Percentiles rank a stretch among this genome's conserved stretches.
These are phyloP conservation scores for Harpagoxenus sublaevis DNA, from an alignment of 2,888 invertebrate species.

Conservation along the genomic window DNA sequence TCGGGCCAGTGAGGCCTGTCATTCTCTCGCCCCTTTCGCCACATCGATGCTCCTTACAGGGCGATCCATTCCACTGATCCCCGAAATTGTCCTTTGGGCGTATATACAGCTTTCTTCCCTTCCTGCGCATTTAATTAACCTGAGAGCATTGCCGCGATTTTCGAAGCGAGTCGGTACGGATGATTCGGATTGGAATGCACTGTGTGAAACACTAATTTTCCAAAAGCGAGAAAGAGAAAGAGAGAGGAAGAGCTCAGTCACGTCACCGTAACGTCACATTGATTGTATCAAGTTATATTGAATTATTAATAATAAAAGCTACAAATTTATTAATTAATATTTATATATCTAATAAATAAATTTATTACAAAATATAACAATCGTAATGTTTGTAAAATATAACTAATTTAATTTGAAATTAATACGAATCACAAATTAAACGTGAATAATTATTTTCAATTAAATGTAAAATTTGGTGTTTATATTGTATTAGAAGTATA, in stretches of 20 bases:
- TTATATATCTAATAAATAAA: not conserved
- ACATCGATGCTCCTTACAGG: conserved; percentile 72
- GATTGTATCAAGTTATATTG: not conserved
- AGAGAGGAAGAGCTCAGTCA: not conserved
- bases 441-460: not conserved
- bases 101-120: conserved; percentile 63
- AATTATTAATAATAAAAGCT: not conserved
- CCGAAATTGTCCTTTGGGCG: conserved; percentile 58
- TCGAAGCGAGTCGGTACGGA: conserved; percentile 69
- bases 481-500: not conserved
- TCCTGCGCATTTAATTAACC: conserved; percentile 82
- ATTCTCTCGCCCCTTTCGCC: conserved; percentile 75
- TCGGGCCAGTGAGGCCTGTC: conserved; percentile 77
- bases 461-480: not conserved
- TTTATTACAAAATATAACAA: not conserved
- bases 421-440: not conserved
- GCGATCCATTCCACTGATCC: conserved; percentile 54
- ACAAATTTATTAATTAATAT: conserved; percentile 6
- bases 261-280: not conserved
- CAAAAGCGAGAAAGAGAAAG: not conserved
- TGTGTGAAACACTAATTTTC: conserved; percentile 53
- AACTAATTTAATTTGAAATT: not conserved
- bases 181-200: conserved; percentile 69
- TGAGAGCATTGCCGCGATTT: conserved; percentile 78
- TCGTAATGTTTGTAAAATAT: not conserved